A percentile compares a stretch with the other conserved stretches of the same genome.
These are phyloP conservation scores for Euura saliciscinereae DNA, from an alignment of 1,140 invertebrate species.

Conservation along the genomic window DNA sequence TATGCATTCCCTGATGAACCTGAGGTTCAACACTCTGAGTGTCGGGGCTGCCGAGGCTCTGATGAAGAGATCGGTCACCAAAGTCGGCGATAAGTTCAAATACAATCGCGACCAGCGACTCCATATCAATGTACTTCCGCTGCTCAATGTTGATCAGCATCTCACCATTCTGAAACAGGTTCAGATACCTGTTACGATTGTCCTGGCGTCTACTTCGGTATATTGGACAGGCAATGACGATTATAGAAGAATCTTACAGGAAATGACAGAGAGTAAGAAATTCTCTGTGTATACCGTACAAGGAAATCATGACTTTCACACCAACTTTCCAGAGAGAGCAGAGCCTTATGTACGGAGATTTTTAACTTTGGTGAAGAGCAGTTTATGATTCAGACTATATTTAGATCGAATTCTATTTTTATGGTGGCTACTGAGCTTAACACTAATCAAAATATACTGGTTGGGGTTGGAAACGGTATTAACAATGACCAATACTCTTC, in stretches of 20 bases:
- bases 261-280: constrained; percentile 30
- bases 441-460: no score
- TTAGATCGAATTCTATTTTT: no score
- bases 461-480: no score
- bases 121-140: constrained; percentile 27
- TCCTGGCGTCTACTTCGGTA: constrained; percentile 30
- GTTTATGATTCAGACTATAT: constrained; percentile 10
- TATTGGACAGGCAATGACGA: not conserved
- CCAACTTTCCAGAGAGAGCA: constrained; percentile 64
- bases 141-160: constrained; percentile 27
- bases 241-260: constrained; percentile 43
- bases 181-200: constrained; percentile 39
- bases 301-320: constrained; percentile 71
- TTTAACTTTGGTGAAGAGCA: constrained; percentile 37
- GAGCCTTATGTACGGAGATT: constrained; percentile 54
- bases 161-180: constrained; percentile 26
- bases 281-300: constrained; percentile 41
- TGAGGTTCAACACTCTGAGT: constrained; percentile 44
- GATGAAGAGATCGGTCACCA: constrained; percentile 55
- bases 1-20: constrained; percentile 51
- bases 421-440: no score
- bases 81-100: constrained; percentile 41
- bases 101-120: constrained; percentile 50
- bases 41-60: constrained; percentile 57
- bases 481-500: no score